Percentiles rank a stretch among this genome's conserved stretches.
phyloP scores from a whole-genome alignment of 2,888 invertebrate species.

The Hyppa rectilinea region DNA sequence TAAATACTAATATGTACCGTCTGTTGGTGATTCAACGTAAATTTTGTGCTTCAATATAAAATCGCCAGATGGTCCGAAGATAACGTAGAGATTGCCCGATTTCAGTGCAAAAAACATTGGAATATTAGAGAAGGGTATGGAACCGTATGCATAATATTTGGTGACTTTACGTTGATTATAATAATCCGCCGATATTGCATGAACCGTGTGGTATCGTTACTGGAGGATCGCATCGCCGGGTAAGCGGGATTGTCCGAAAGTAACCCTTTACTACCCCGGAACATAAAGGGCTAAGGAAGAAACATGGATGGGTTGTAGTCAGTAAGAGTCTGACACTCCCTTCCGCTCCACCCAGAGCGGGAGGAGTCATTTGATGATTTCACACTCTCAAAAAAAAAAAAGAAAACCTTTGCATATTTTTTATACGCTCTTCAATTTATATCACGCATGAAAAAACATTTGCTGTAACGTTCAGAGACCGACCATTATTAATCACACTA shows the following conservation, averaged over 20 bases:
- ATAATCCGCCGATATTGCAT: not conserved
- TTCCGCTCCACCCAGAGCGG: too few species aligned
- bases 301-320: too few species aligned
- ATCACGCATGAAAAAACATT: too few species aligned
- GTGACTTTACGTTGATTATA: slow-evolving; percentile 6
- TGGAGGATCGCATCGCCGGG: too few species aligned
- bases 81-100: slow-evolving; percentile 27
- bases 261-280: too few species aligned
- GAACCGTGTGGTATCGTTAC: not conserved
- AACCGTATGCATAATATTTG: slow-evolving; percentile 26
- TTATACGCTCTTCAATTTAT: not conserved
- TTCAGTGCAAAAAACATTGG: slow-evolving; percentile 29
- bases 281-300: too few species aligned
- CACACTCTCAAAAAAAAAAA: too few species aligned
- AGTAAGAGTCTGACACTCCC: too few species aligned
- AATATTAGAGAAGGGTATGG: slow-evolving; percentile 27
- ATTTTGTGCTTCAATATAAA: slow-evolving; percentile 35
- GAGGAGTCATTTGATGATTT: too few species aligned
- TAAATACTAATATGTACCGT: slow-evolving; percentile 14
- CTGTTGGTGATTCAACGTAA: slow-evolving; percentile 18
- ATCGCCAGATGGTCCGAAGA: slow-evolving; percentile 41
- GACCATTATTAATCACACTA: too few species aligned
- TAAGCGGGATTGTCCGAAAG: too few species aligned
- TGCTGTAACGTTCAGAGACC: too few species aligned
- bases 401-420: not conserved